These are phyloP conservation scores for Nothocercus julius DNA, from an alignment of 2,113 vertebrate species.

Conservation along the genomic window DNA sequence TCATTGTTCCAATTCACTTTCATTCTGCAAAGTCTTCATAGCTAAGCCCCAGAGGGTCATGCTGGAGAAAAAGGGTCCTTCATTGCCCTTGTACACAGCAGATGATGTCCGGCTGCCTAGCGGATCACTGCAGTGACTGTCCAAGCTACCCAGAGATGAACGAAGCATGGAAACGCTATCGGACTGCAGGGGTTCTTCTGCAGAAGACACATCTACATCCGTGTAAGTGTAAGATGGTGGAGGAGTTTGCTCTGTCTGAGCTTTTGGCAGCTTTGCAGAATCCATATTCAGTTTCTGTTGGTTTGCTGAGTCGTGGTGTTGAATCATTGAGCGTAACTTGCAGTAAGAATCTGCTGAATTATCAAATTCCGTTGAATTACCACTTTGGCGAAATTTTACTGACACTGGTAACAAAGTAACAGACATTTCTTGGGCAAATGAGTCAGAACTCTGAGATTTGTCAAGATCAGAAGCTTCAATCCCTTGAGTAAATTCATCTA, in stretches of 20 bases:
- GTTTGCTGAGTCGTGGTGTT: conserved; percentile 67
- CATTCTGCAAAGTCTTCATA: conserved; percentile 93
- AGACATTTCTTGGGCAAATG: conserved; percentile 74
- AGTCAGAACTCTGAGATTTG: conserved; percentile 68
- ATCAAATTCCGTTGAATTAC: not conserved
- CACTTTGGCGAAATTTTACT: conserved; percentile 52
- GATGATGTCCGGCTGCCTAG: conserved; percentile 60
- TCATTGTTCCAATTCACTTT: conserved; percentile 88
- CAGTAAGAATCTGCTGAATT: conserved; percentile 62
- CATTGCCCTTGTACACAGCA: conserved; percentile 72
- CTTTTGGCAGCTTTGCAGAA: conserved; percentile 75
- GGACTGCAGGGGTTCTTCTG: conserved; percentile 55
- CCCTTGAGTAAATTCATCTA: conserved; percentile 28
- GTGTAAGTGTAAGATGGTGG: conserved; percentile 24
- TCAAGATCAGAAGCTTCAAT: conserved; percentile 59
- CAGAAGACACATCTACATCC: conserved; percentile 12
- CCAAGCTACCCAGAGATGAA: conserved; percentile 69
- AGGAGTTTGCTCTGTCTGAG: conserved; percentile 25
- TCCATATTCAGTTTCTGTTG: conserved; percentile 75
- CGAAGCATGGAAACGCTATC: conserved; percentile 55
- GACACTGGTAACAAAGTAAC: conserved; percentile 56
- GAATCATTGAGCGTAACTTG: conserved; percentile 77
- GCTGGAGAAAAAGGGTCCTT: conserved; percentile 89
- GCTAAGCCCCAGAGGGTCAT: conserved; percentile 92
- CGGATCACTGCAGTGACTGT: conserved; percentile 73